A percentile compares a stretch with the other conserved stretches of the same genome.
Conservation (phyloP, 2,888 invertebrate species). For the Synergus japonicus region DNA sequence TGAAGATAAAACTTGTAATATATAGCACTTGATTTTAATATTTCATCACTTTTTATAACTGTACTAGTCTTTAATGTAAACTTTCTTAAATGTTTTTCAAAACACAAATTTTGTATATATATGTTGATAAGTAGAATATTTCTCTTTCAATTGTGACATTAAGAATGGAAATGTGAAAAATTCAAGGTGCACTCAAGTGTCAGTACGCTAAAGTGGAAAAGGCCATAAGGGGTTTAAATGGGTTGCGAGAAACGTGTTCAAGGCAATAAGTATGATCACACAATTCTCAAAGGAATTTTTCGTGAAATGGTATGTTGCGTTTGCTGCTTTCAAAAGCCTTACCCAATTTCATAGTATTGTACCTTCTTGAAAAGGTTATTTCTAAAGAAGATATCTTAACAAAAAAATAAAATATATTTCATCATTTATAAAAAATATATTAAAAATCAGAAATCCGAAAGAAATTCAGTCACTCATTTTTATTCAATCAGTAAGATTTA, state of each 20-base stretch:
- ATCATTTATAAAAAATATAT: not conserved
- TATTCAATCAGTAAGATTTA: too few species aligned
- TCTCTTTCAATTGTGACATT: not conserved
- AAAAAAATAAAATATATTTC: not conserved
- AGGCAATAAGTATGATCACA: conserved; percentile 27
- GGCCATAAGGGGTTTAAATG: conserved; percentile 20
- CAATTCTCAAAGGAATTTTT: conserved; percentile 36
- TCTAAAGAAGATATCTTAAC: not conserved
- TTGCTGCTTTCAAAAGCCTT: conserved; percentile 24
- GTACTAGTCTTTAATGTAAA: too few species aligned
- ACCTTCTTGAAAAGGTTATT: conserved; percentile 24
- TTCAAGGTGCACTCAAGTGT: conserved; percentile 8
- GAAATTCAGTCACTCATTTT: too few species aligned
- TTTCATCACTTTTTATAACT: too few species aligned
- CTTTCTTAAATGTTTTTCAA: not conserved
- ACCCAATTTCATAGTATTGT: conserved; percentile 3
- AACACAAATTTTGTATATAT: not conserved
- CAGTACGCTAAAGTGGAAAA: conserved; percentile 24
- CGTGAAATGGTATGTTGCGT: conserved; percentile 22
- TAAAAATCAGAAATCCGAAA: too few species aligned
- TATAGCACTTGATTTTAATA: too few species aligned
- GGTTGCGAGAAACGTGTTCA: conserved; percentile 16
- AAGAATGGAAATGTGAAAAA: conserved; percentile 15
- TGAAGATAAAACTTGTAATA: too few species aligned
- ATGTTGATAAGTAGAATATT: not conserved